Evolutionary conservation across 2,888 invertebrate genomes (phyloP), one percentile per base, ranked within the genome.

Genomic region (Scaptomyza parva): DNA sequence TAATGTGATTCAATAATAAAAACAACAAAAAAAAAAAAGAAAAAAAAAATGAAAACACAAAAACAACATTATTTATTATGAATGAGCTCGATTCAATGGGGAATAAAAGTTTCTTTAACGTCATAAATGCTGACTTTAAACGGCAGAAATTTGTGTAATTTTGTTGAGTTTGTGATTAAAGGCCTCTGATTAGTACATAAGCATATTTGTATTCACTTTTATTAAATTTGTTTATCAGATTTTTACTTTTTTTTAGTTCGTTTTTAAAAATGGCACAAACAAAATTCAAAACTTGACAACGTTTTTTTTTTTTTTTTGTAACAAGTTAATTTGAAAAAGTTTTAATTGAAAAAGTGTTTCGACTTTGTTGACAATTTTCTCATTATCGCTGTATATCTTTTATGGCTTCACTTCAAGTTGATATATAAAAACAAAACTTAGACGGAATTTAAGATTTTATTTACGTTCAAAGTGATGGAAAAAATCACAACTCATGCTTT

Each of bases 1-100:
- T 59, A 68, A 82, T 79, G 67, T 65, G 45, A 59, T 65, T 47
- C 35, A 52, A 66, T 62, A 54, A 71, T 41, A 40, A 37, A 52
- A 24, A n/a, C 28, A 43, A 18, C 17, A 53, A 26, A 33, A 33
- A n/a, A n/a, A n/a, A 52, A 66, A 58, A 54, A 71, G 37, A 40
- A 37, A 52, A 24, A n/a, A 22, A 43, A 18, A 28, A 53, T 20
- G n/a, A 33, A n/a, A 3, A 28, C 28, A 28, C 30, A 35, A 14
- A 35, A 35, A 35, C 8, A 14, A 1, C 20, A 51, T 47, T 17
- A 41, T 66, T 57, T 43, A 28, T 39, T 64, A 51, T 69, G 26
- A 69, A 58, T 39, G 26, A 18, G 12, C 20, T 33, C 57, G n/a
- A n/a, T 50, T 44, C 28, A 30, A 41, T 35, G 12, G 44, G 48